These are phyloP conservation scores for Dunckerocampus dactyliophorus DNA, from an alignment of 2,113 vertebrate species.

Conservation along the genomic window DNA sequence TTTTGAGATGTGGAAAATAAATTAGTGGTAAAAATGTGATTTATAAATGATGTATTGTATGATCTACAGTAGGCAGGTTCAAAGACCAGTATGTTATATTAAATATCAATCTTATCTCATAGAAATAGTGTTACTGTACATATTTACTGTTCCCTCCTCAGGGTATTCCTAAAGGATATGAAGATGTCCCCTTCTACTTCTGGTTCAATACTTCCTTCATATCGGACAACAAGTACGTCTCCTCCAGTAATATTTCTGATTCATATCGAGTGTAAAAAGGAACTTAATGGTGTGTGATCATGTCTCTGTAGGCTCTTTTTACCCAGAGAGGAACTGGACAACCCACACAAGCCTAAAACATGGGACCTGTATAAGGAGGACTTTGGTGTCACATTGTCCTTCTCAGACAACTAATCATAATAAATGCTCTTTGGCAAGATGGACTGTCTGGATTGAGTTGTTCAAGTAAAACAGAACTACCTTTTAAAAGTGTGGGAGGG, in stretches of 20 bases:
- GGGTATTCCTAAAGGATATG: constrained; percentile 87
- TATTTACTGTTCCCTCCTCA: constrained; percentile 30
- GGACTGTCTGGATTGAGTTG: no score
- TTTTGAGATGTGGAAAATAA: not conserved
- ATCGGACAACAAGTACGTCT: constrained; percentile 80
- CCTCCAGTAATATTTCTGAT: not conserved
- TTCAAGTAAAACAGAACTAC: no score
- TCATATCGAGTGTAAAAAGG: not conserved
- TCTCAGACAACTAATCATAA: constrained; percentile 55
- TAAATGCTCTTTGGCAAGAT: not conserved
- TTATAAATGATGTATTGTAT: not conserved
- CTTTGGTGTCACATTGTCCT: constrained; percentile 85
- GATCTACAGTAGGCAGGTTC: not conserved
- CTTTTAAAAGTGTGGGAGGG: no score
- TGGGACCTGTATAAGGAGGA: constrained; percentile 85
- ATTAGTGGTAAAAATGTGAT: not conserved
- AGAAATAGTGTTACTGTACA: not conserved
- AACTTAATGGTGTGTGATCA: not conserved
- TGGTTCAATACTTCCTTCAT: constrained; percentile 95
- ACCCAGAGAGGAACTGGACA: constrained; percentile 87
- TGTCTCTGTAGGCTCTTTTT: constrained; percentile 79
- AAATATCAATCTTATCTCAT: no score
- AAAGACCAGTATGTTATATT: no score
- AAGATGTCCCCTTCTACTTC: constrained; percentile 90
- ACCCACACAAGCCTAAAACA: constrained; percentile 86